These are phyloP conservation scores for Dicentrarchus labrax DNA, from an alignment of 2,113 vertebrate species.

Conservation along the genomic window DNA sequence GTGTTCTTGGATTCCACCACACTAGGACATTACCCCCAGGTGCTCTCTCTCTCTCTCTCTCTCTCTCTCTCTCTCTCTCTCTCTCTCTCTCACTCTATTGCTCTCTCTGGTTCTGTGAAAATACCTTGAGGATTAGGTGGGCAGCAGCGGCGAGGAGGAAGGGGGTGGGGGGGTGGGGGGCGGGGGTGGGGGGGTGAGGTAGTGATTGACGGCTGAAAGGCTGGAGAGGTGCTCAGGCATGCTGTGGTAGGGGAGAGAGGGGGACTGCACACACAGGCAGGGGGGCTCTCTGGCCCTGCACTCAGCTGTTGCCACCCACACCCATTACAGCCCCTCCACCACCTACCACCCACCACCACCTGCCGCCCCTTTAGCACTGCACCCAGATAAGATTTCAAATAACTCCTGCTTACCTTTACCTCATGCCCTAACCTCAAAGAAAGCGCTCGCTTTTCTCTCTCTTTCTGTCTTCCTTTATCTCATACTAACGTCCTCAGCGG, in stretches of 20 bases:
- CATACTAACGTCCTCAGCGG: constrained; percentile 7
- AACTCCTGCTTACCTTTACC: constrained; percentile 74
- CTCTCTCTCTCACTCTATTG: constrained; percentile 5
- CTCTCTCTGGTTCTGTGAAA: constrained; percentile 72
- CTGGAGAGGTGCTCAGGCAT: constrained; percentile 83
- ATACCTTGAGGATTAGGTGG: constrained; percentile 87
- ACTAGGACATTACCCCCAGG: constrained; percentile 85
- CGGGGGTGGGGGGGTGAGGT: constrained; percentile 40
- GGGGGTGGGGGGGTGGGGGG: not conserved
- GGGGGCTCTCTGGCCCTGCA: constrained; percentile 52
- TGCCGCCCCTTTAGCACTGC: constrained; percentile 62
- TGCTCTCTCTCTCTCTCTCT: constrained; percentile 63
- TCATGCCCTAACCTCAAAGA: constrained; percentile 53
- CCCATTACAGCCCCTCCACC: constrained; percentile 72
- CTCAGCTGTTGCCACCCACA: constrained; percentile 84
- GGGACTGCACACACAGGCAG: constrained; percentile 63
- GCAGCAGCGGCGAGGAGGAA: constrained; percentile 59
- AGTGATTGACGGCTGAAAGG: constrained; percentile 86
- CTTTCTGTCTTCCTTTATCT: not conserved
- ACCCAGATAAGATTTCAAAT: constrained; percentile 81
- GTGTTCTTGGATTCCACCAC: constrained; percentile 85
- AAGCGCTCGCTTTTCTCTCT: constrained; percentile 36
- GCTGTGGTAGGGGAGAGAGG: constrained; percentile 65
- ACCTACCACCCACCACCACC: constrained; percentile 66
- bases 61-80: constrained; percentile 28